phyloP scores from a whole-genome alignment of 2,113 vertebrate genomes.

The Delphinapterus leucas region DNA sequence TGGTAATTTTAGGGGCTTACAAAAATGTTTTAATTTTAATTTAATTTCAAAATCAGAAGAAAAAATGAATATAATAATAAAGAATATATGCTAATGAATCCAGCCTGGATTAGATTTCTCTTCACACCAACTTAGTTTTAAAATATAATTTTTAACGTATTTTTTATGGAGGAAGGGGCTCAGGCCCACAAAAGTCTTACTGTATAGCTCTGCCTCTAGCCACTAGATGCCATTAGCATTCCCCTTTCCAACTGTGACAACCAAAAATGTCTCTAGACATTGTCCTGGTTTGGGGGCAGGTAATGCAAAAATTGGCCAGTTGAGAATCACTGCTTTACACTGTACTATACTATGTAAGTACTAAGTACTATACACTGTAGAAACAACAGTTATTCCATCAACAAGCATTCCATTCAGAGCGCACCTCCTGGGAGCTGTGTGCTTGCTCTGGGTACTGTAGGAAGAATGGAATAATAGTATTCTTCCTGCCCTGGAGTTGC shows the following conservation, averaged over 20 bases:
- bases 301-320: fast-evolving
- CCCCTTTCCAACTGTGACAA: background rate
- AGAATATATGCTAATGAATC: background rate
- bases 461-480: background rate
- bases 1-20: background rate
- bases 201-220: too few species aligned
- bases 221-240: background rate
- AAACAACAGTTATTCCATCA: background rate
- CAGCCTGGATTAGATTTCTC: background rate
- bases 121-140: background rate
- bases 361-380: background rate
- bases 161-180: background rate
- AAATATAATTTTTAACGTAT: background rate
- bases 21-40: background rate
- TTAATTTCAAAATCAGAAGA: background rate
- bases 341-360: background rate
- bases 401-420: background rate
- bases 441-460: too few species aligned
- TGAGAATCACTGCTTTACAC: background rate
- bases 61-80: background rate
- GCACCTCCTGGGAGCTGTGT: background rate
- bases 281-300: background rate
- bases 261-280: background rate
- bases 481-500: background rate
- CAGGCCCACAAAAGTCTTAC: background rate